phyloP scores from a whole-genome alignment of 1,140 invertebrate species.

The Dreissena rostriformis region DNA sequence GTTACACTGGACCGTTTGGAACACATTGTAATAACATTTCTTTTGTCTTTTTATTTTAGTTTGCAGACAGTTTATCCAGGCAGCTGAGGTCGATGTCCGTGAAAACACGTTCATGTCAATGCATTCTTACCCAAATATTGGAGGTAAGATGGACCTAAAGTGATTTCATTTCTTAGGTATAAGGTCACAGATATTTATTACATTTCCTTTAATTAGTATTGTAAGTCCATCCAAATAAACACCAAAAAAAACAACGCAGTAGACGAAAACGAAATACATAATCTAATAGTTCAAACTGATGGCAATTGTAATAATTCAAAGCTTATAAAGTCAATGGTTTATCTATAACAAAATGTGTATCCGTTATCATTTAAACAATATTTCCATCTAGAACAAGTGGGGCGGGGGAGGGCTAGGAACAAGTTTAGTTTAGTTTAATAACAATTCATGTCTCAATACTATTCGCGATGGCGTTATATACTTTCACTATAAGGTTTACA shows the following conservation, averaged over 20 bases:
- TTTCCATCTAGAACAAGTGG: no score
- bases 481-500: no score
- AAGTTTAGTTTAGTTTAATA: no score
- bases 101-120: slow-evolving; percentile 49
- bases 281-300: not conserved
- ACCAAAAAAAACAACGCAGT: not conserved
- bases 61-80: slow-evolving; percentile 38
- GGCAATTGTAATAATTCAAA: not conserved
- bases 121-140: slow-evolving; percentile 40
- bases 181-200: not conserved
- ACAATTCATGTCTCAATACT: no score
- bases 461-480: not conserved
- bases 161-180: not conserved
- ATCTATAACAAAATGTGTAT: not conserved
- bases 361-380: not conserved
- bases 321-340: not conserved
- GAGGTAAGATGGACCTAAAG: not conserved
- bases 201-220: not conserved
- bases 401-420: no score
- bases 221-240: not conserved
- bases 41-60: not conserved
- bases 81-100: slow-evolving; percentile 38
- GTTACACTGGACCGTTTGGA: no score
- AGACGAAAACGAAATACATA: not conserved
- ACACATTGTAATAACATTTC: no score